These are phyloP conservation scores for Candoia aspera DNA, from an alignment of 2,113 vertebrate genomes.

Conservation along the genomic window DNA sequence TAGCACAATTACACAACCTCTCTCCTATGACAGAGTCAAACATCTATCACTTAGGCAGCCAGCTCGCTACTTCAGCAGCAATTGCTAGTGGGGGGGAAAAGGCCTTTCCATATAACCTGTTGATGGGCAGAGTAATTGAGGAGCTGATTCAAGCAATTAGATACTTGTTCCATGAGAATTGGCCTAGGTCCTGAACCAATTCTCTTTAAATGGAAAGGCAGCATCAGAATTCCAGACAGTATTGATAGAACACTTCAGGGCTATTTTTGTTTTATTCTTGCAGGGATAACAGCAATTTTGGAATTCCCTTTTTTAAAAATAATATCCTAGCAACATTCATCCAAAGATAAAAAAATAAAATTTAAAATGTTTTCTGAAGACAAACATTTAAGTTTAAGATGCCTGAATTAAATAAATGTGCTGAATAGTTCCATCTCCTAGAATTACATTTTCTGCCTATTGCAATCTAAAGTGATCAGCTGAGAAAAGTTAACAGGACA, in stretches of 20 bases:
- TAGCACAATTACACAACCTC: background rate
- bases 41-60: background rate
- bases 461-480: background rate
- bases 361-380: background rate
- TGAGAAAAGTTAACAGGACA: background rate
- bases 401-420: background rate
- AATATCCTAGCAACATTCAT: background rate
- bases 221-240: slow-evolving; percentile 5
- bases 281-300: rapidly evolving
- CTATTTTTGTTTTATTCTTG: slow-evolving; percentile 4
- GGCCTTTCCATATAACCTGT: background rate
- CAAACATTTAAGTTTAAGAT: slow-evolving; percentile 1
- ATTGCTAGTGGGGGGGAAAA: background rate
- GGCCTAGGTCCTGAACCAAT: slow-evolving; percentile 14
- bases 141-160: slow-evolving; percentile 1
- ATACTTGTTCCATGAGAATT: slow-evolving; percentile 27
- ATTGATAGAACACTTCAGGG: background rate
- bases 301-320: background rate
- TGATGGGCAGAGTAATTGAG: background rate
- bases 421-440: background rate
- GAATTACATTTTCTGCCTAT: background rate
- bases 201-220: background rate
- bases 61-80: background rate
- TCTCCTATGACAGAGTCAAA: background rate
- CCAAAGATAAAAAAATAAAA: background rate